A percentile compares a stretch with the other conserved stretches of the same genome.
Conservation (phyloP, 2,113 vertebrate genomes). For the Orientallactaga bullata region DNA sequence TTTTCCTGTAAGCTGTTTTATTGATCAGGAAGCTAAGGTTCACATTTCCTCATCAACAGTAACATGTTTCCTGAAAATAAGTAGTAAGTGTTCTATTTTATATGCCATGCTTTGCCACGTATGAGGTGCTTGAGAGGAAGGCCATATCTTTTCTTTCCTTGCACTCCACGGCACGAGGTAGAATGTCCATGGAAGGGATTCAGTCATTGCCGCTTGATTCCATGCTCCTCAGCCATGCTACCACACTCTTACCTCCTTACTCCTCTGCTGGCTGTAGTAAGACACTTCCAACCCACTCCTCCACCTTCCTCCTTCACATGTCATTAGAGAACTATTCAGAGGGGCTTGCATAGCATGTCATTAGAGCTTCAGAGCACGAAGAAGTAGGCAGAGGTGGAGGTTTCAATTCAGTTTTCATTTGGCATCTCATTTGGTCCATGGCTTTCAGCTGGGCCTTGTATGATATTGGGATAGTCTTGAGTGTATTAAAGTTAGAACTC, state of each 20-base stretch:
- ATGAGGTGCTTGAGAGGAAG: not conserved
- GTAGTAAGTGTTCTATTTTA: not conserved
- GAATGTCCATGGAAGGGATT: not conserved
- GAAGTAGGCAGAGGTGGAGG: not conserved
- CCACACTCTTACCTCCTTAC: not conserved
- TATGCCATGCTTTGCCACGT: not conserved
- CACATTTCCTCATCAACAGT: not conserved
- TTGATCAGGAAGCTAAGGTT: not conserved
- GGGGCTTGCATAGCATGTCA: rapidly evolving
- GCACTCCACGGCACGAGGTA: not conserved
- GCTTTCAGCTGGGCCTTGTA: not conserved
- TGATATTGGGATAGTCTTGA: not conserved
- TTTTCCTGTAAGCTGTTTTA: not conserved
- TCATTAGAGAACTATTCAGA: not conserved
- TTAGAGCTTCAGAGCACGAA: not conserved
- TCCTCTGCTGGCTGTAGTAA: not conserved
- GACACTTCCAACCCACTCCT: not conserved
- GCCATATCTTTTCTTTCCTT: not conserved
- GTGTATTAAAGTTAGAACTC: not conserved
- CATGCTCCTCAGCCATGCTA: not conserved
- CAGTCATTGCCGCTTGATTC: not conserved
- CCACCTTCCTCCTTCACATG: not conserved
- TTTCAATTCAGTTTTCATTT: not conserved
- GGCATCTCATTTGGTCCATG: not conserved
- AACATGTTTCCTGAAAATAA: not conserved